These are phyloP conservation scores for Teinopalpus imperialis DNA, from an alignment of 2,888 invertebrate species.

Conservation along the genomic window DNA sequence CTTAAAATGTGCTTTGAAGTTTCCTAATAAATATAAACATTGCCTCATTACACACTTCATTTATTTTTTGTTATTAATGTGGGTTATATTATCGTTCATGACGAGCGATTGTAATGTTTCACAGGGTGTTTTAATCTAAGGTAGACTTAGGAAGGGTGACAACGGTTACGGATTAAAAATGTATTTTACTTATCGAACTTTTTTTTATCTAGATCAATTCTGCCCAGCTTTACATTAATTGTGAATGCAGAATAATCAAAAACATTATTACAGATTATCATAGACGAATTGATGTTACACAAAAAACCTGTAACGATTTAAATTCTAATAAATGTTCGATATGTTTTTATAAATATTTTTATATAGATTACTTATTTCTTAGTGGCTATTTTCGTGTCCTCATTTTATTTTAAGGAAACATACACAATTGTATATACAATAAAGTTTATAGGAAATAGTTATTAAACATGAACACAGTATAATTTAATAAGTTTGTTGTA, in stretches of 20 bases:
- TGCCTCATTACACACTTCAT: constrained; percentile 29
- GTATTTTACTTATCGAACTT: constrained; percentile 19
- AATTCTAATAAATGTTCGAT: constrained; percentile 4
- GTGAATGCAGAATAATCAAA: too few relatives aligned
- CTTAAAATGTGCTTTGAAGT: constrained; percentile 36
- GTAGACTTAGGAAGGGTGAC: constrained; percentile 65
- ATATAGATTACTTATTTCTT: too few relatives aligned
- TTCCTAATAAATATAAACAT: constrained; percentile 32
- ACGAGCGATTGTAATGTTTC: constrained; percentile 53
- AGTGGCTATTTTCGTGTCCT: constrained; percentile 3
- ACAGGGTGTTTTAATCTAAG: constrained; percentile 80
- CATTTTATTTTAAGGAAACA: constrained; percentile 16
- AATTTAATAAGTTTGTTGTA: constrained; percentile 16
- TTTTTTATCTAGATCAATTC: constrained; percentile 8
- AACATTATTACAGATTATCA: too few relatives aligned
- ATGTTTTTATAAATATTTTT: too few relatives aligned
- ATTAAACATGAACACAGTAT: constrained; percentile 3
- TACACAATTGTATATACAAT: constrained; percentile 11
- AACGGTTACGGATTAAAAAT: constrained; percentile 32
- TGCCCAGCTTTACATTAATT: constrained; percentile 1
- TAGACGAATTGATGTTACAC: too few relatives aligned
- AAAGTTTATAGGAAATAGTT: constrained; percentile 4
- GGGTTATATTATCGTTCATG: constrained; percentile 39
- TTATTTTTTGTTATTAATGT: constrained; percentile 32
- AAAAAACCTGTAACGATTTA: constrained; percentile 3